Evolutionary conservation across 2,113 vertebrate genomes (phyloP), one percentile per base, ranked within the genome.

Genomic region (Toxotes jaculatrix): DNA sequence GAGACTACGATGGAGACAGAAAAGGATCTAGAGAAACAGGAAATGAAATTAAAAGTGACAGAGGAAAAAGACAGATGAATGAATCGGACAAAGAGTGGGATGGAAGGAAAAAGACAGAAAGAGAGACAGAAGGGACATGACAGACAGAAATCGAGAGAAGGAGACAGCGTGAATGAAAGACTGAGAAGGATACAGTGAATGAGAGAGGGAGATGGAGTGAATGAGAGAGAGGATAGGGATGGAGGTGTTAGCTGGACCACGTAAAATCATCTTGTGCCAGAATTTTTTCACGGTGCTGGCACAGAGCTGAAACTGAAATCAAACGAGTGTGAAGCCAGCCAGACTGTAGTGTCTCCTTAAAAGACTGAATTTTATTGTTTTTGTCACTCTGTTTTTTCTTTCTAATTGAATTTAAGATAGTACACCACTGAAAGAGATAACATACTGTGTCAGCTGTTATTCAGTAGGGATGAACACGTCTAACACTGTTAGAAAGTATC

Each of bases 191-290:
- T 45, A 53, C 31, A 64, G 47, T 38, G 65, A 75, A 14, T 78
- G 27, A 71, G 65, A 63, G 63, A 66, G 49, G 43, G 75, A 84
- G 73, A 49, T 31, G 47, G 3, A 31, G 40, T 83, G 85, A 87
- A 84, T 84, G 82, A 62, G 47, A 68, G 61, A 72, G 51, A 82
- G 56, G 75, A 86, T 73, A 59, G 84, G 83, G 85, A 53, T 84
- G 91, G 91, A 91, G 88, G 91, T 88, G 92, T 87, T 67, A 67
- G 85, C 88, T 90, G 75, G 83, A 88, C 86, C 87, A 87, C 65
- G 16, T 87, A 49, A 65, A 92, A 70, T 74, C 62, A 16, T 61
- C 68, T 72, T 36, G 74, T 91, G 90, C 89, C 89, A 90, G 87
- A 81, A 51, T 74, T 79, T 23, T 31, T 84, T 76, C 72, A 77